These are phyloP conservation scores for Tapirus indicus DNA, from an alignment of 2,797 vertebrate species.

Conservation along the genomic window DNA sequence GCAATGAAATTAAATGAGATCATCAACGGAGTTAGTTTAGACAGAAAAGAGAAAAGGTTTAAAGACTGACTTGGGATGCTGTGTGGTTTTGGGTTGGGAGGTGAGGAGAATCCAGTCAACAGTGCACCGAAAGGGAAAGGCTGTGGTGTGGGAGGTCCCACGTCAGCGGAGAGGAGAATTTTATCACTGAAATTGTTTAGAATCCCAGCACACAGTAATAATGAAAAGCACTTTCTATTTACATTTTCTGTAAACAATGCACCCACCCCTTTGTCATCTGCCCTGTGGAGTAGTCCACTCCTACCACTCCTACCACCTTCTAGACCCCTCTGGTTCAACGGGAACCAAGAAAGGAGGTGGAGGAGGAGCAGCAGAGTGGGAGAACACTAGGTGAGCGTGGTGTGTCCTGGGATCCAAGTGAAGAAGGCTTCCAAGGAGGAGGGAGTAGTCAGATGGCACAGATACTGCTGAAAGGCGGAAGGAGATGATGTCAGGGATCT, in stretches of 20 bases:
- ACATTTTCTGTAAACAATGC: not conserved
- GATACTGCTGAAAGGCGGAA: not conserved
- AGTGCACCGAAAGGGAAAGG: not conserved
- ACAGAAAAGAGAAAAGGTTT: not conserved
- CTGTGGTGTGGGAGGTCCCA: not conserved
- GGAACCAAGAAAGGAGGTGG: not conserved
- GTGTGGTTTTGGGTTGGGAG: not conserved
- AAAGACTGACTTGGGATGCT: not conserved
- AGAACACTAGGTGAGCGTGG: accelerated
- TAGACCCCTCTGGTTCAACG: not conserved
- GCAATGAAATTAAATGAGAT: not conserved
- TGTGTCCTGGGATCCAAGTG: not conserved
- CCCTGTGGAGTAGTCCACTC: not conserved
- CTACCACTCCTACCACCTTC: too few species aligned
- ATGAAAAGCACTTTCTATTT: not conserved
- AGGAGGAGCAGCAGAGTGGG: not conserved
- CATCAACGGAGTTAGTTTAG: not conserved
- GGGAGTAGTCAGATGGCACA: not conserved
- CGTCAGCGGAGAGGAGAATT: not conserved
- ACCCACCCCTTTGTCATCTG: not conserved
- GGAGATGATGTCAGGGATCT: not conserved
- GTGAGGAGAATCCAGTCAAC: not conserved
- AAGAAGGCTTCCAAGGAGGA: not conserved
- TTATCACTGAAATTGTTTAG: not conserved
- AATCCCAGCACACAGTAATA: not conserved